Base-by-base conservation (phyloP, 2,797 vertebrate genomes). In the Danio aesculapii region DNA sequence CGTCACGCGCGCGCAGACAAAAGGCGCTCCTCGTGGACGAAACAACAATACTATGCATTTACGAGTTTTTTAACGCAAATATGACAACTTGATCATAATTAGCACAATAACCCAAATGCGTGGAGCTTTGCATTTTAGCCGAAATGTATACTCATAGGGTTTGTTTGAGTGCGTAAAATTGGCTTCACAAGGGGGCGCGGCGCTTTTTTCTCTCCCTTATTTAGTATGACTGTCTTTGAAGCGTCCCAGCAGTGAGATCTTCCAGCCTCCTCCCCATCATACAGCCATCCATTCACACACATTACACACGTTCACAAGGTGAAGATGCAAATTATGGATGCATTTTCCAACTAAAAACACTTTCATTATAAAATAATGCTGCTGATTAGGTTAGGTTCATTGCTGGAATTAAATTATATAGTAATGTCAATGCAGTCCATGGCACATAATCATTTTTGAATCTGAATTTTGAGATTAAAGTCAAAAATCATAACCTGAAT, bases 221-320 rank as follows among this genome's bases (percentile, higher is more conserved):
- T 94, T 93, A 94, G 92, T 87, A 90, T 91, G 84, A 44, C 82
- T 79, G 79, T 82, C 53, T 85, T 47, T 62, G 82, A 80, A 85
- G 70, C 84, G 81, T 78, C 83, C 82, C 72, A 30, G 39, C 9
- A 11, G 44, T 69, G 77, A 83, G 58, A 73, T 75, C 50, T 75
- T 70, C 62, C 61, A 17, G 47, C 41, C 46, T 67, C 69, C 30
- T 79, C 12, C 57, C 55, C 68, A 49, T 46, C 61, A 30, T 3
- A 30, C 53, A 62, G 59, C 72, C 46, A 44, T 75, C 68, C 53
- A 50, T 67, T 69, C 58, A 64, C 57, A 11, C 53, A 73, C 70
- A 46, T 12, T 41, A 7, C 19, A 47, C 49, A 82, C 21, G 41
- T 44, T 47, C 30, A 63, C 57, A 47, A 53, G 19, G 9, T 17